Evolutionary conservation across 2,888 invertebrate genomes (phyloP).

Genomic region (Andricus curvator): DNA sequence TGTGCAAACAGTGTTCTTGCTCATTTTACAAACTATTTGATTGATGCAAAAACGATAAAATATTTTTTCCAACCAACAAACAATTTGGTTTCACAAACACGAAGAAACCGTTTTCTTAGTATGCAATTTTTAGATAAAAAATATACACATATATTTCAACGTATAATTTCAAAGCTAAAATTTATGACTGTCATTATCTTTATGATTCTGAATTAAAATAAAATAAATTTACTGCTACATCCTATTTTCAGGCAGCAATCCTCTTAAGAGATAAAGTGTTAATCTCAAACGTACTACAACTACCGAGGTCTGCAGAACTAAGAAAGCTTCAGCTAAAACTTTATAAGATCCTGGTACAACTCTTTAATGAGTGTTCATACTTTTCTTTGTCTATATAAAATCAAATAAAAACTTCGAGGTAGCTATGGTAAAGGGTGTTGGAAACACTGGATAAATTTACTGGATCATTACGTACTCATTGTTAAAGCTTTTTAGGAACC

Average conservation of each 20-base stretch:
- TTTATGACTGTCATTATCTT: background rate
- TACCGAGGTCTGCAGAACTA: background rate
- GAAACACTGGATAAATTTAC: background rate
- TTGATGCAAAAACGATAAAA: no score
- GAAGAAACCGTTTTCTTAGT: no score
- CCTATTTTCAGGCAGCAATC: background rate
- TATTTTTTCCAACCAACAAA: no score
- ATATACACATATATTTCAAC: background rate
- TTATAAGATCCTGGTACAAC: constrained; percentile 13
- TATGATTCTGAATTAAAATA: background rate
- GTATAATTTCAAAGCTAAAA: background rate
- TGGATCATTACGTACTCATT: background rate
- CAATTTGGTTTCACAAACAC: no score
- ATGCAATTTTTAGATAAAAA: no score
- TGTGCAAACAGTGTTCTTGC: no score
- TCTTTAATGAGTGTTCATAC: constrained; percentile 19
- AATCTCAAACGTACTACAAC: constrained; percentile 22
- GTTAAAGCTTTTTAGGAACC: no score
- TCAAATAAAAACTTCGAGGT: background rate
- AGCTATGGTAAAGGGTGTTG: background rate
- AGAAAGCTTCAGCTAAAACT: constrained; percentile 5
- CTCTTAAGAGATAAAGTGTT: constrained; percentile 4
- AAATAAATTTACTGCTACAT: background rate
- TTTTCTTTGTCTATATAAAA: constrained; percentile 3
- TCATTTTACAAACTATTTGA: no score